Base-by-base conservation (phyloP, 2,113 vertebrate species). In the Clupea harengus region DNA sequence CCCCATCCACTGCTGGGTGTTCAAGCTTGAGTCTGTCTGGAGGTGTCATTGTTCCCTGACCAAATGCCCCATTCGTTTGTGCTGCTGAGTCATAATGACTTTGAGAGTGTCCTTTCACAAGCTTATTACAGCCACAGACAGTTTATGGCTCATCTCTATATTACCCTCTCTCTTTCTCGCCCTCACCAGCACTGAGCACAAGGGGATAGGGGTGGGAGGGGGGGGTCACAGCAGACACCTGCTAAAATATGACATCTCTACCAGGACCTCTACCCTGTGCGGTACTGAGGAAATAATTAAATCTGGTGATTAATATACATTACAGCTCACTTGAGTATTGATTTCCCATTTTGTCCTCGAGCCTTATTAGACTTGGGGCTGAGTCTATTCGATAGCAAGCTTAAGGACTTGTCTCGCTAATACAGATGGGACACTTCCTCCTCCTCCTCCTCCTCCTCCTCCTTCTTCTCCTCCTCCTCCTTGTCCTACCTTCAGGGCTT, bases 71-170 rank as follows among this genome's bases (percentile, higher is more conserved):
- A 78, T 84, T 88, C 78, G 72, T 54, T 80, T 88, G 88, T 82
- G 57, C 83, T 86, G 90, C 91, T 89, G 90, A 94, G 88, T 93
- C 92, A 91, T 89, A 84, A 83, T 91, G 93, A 91, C 91, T 89
- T 91, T 92, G 91, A 91, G 88, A 88, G 81, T 85, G 92, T 92
- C 91, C 90, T 93, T 90, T 88, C 87, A 89, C 87, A 87, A 87
- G 88, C 13, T 9, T 85, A 83, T 89, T 89, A 89, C 67, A 90
- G 87, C 88, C 82, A 78, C 39, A 18, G 87, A 83, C 83, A 87
- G 87, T 91, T 90, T 89, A 87, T 84, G 72, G 80, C 88, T 87
- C 72, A 78, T 39, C 72, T 78, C 28, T 39, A 39, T 39, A 39
- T 78, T 15, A 78, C 45, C 47, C 50, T 45, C n/a, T 75, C 83